Base-by-base conservation (phyloP, 2,888 invertebrate genomes). In the Megaustenia siamemsis region DNA sequence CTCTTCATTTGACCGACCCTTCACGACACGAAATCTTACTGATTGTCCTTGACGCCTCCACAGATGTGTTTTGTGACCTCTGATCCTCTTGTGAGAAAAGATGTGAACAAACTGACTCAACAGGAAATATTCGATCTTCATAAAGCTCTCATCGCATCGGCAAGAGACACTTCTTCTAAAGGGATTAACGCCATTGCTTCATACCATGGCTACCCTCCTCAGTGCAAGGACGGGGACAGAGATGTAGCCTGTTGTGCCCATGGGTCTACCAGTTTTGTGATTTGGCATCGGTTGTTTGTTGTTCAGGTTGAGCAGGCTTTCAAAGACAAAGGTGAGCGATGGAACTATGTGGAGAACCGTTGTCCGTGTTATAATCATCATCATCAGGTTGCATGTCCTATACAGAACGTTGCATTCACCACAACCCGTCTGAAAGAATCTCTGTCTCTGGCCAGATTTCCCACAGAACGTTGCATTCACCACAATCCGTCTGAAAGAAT, bases 271-370 rank as follows among this genome's bases (percentile, higher is more conserved):
- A 80, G 78, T 21, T 88, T 87, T 71, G 87, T 87, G 0, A 68
- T 79, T 68, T 88, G 88, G 88, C 88, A 88, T 77, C 76, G 88
- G 12, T 83, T 88, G 12, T 86, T 86, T 69, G 69, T 86, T 18
- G 86, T 84, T 53, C 88, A 88, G 80, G 40, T 87, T n/a, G 88
- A 87, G 40, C 86, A 86, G 60, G 80, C 80, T 12, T n/a, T 80
- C 15, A 80, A 53, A 45, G 80, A 68, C 3, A 80, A 80, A 53
- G 80, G 80, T 80, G 38, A 49, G 38, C 5, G n/a, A n/a, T n/a
- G 8, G 10, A 0, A n/a, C n/a, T 66, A 21, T n/a, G 12, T 10
- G n/a, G 10, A 66, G n/a, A 0, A 12, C 21, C 2, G 1, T 66
- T 66, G 8, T 53, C 32, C 53, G 53, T 18, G 10, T 53, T 10